These are phyloP conservation scores for crab-eating macaque (Macaca fascicularis) DNA, from an alignment of 2,113 vertebrate species.

Conservation along the genomic window DNA sequence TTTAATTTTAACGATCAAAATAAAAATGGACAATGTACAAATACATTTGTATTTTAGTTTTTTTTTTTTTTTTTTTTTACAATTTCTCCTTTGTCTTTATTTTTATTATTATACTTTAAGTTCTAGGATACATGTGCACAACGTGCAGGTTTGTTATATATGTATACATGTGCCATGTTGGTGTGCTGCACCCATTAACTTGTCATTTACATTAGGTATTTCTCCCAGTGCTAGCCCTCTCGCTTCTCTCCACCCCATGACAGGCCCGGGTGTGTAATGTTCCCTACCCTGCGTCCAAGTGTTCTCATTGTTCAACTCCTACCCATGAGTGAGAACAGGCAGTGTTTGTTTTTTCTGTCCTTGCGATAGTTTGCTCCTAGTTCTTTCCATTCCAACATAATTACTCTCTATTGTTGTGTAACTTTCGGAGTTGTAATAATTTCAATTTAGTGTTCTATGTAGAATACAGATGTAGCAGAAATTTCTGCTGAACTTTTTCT, in stretches of 20 bases:
- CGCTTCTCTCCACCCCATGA: too few relatives aligned
- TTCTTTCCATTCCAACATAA: neutral
- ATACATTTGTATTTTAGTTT: neutral
- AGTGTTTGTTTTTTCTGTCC: neutral
- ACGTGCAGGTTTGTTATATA: too few relatives aligned
- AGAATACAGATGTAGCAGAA: slow-evolving; percentile 75
- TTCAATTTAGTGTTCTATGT: slow-evolving; percentile 69
- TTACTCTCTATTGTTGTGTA: neutral
- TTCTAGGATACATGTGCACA: too few relatives aligned
- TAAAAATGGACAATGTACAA: neutral
- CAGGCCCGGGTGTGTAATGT: too few relatives aligned
- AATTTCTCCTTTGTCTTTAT: neutral
- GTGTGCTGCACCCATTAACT: too few relatives aligned
- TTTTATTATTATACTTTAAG: neutral
- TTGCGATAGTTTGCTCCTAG: neutral
- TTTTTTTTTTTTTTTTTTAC: too few relatives aligned
- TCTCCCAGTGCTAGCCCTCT: too few relatives aligned
- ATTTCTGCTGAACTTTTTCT: slow-evolving; percentile 80
- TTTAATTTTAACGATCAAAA: neutral
- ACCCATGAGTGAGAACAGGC: too few relatives aligned
- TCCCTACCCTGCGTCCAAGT: too few relatives aligned
- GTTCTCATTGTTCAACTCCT: too few relatives aligned
- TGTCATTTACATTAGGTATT: too few relatives aligned
- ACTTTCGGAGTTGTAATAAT: slow-evolving; percentile 47
- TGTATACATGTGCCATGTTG: too few relatives aligned